Conservation (phyloP, 2,797 vertebrate genomes). For the Chloroceryle amazona region DNA sequence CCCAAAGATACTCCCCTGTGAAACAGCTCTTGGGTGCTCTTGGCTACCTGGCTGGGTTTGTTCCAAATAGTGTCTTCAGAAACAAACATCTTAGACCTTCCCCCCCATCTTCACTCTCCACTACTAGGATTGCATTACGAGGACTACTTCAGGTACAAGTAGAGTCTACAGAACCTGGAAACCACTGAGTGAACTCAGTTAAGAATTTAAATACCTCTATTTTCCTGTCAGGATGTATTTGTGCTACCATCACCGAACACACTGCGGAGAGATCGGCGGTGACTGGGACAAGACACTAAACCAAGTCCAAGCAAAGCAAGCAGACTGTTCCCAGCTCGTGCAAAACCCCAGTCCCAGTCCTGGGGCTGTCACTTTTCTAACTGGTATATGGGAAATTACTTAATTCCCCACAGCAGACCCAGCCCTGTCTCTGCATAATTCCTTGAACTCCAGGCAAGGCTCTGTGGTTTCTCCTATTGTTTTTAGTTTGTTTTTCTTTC, state of each 20-base stretch:
- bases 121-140: neutral
- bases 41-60: neutral
- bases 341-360: neutral
- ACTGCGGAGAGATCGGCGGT: neutral
- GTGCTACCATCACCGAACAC: neutral
- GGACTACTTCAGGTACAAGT: neutral
- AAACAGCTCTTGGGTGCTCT: neutral
- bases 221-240: neutral
- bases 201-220: neutral
- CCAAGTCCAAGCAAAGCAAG: neutral
- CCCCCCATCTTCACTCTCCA: neutral
- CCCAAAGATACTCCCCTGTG: accelerated
- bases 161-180: neutral
- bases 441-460: neutral
- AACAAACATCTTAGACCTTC: neutral
- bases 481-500: constrained; percentile 60
- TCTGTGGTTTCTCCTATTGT: constrained; percentile 41
- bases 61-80: neutral
- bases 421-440: neutral
- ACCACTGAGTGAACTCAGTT: accelerated
- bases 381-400: neutral
- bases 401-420: neutral
- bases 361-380: neutral
- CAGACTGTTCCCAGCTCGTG: neutral
- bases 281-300: neutral